Evolutionary conservation across 2,113 vertebrate species (phyloP).

Genomic region (Zingel zingel): DNA sequence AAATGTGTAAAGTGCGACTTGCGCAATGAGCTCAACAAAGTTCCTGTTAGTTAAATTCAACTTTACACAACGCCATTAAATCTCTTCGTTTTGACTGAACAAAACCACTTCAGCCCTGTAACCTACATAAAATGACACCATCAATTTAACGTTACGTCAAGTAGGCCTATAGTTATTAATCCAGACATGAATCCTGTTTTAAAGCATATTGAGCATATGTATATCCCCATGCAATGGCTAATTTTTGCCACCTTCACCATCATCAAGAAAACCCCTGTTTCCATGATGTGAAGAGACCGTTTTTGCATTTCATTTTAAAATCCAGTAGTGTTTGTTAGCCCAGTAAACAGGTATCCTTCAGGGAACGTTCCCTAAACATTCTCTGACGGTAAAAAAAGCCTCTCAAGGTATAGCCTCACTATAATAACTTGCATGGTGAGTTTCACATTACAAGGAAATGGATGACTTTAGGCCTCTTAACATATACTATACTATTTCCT

Average conservation of each 20-base stretch:
- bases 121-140: background rate
- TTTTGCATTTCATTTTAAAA: background rate
- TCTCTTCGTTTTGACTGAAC: background rate
- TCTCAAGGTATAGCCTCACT: too few relatives aligned
- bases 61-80: conserved; percentile 43
- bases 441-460: too few relatives aligned
- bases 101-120: background rate
- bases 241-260: background rate
- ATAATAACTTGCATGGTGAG: too few relatives aligned
- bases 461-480: background rate
- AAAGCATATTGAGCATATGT: background rate
- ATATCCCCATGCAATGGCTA: background rate
- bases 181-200: background rate
- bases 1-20: background rate
- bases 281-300: background rate
- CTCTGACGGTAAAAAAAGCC: too few relatives aligned
- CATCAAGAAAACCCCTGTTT: background rate
- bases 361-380: too few relatives aligned
- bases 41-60: conserved; percentile 48
- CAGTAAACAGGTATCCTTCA: too few relatives aligned
- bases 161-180: background rate
- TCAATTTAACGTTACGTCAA: too few relatives aligned
- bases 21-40: background rate
- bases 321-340: background rate
- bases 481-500: background rate